Evolutionary conservation across 2,797 vertebrate species (phyloP).

Genomic region (Gallinago stenura): DNA sequence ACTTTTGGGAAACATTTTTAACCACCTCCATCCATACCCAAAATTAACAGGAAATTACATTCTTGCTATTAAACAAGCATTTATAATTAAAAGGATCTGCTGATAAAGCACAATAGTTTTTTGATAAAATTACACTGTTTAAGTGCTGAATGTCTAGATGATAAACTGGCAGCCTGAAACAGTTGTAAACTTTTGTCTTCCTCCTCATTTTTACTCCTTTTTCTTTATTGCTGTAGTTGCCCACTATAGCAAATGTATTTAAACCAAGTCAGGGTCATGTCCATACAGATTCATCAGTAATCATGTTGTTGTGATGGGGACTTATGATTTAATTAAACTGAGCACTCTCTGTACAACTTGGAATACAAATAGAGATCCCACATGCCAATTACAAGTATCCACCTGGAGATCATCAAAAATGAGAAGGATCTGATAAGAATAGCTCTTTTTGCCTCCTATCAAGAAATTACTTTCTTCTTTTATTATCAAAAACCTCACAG

Average conservation of each 20-base stretch:
- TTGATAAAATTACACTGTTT: background rate
- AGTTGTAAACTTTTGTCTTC: background rate
- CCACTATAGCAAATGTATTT: background rate
- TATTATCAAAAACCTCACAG: background rate
- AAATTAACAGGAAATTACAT: background rate
- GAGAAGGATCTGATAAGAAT: background rate
- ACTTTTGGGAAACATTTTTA: background rate
- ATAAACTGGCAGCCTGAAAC: background rate
- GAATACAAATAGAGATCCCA: constrained; percentile 18
- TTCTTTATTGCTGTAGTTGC: background rate
- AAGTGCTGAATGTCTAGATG: background rate
- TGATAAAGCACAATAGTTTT: background rate
- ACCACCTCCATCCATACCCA: background rate
- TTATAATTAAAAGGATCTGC: background rate
- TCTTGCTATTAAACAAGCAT: background rate
- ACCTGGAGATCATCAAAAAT: background rate
- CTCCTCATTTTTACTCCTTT: background rate
- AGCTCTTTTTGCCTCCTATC: background rate
- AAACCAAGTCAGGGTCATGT: background rate
- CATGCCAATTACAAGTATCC: constrained; percentile 12
- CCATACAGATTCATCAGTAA: background rate
- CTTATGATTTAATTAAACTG: constrained; percentile 42
- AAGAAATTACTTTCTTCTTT: background rate
- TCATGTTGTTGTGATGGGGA: background rate
- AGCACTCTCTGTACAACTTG: background rate